phyloP scores from a whole-genome alignment of 2,113 vertebrate species.

The Xyrauchen texanus region DNA sequence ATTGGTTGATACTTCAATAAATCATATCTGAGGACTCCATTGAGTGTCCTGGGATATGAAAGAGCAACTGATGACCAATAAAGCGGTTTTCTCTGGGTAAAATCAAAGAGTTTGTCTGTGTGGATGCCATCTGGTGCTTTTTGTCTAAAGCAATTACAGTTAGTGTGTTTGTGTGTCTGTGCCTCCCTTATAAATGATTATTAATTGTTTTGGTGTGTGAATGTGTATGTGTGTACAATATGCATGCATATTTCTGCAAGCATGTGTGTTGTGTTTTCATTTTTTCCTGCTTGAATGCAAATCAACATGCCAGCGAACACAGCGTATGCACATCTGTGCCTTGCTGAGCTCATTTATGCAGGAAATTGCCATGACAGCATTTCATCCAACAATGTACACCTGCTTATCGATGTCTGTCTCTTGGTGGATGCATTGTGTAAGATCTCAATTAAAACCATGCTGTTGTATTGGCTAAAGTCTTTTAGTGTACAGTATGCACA shows the following conservation, averaged over 20 bases:
- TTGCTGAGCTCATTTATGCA: not conserved
- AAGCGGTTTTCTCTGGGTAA: too few relatives aligned
- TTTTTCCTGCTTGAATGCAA: too few relatives aligned
- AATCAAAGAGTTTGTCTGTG: too few relatives aligned
- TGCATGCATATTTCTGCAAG: constrained; percentile 4
- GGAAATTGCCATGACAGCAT: not conserved
- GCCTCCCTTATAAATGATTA: constrained; percentile 6
- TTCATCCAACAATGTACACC: not conserved
- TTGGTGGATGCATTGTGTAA: too few relatives aligned
- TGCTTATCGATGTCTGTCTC: not conserved
- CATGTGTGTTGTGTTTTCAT: not conserved
- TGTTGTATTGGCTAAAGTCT: not conserved
- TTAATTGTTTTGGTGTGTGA: constrained; percentile 35
- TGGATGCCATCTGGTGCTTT: not conserved
- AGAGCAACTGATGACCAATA: too few relatives aligned
- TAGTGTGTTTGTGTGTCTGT: not conserved
- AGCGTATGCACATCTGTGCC: too few relatives aligned
- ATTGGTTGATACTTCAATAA: too few relatives aligned
- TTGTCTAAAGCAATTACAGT: not conserved
- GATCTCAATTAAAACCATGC: too few relatives aligned
- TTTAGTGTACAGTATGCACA: not conserved
- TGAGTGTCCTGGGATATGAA: too few relatives aligned
- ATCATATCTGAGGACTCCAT: too few relatives aligned
- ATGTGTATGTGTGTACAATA: not conserved
- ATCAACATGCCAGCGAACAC: too few relatives aligned